These are phyloP conservation scores for Caradrina kadenii DNA, from an alignment of 2,888 invertebrate genomes.

Conservation along the genomic window DNA sequence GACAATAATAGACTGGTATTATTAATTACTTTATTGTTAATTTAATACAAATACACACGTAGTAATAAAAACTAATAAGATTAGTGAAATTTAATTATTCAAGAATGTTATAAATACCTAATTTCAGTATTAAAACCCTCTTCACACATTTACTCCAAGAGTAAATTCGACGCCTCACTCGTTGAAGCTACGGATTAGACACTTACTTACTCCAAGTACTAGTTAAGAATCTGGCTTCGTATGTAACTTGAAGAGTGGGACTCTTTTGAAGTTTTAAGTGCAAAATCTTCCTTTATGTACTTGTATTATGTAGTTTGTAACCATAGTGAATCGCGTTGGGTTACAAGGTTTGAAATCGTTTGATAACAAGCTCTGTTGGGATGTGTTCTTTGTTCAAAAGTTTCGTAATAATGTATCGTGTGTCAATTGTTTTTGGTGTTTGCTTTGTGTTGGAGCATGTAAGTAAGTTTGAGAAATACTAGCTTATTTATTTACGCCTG, in stretches of 20 bases:
- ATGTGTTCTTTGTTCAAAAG: background rate
- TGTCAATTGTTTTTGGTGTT: constrained; percentile 18
- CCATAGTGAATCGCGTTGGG: constrained; percentile 12
- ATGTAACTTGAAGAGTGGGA: constrained; percentile 24
- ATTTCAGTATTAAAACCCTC: background rate
- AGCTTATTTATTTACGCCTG: too few species aligned
- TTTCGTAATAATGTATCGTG: background rate
- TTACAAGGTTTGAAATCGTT: constrained; percentile 30
- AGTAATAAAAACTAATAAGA: background rate
- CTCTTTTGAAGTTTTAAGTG: constrained; percentile 46
- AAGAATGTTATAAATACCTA: constrained; percentile 20
- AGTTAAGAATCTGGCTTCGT: constrained; percentile 26
- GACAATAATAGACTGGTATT: too few species aligned
- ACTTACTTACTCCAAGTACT: constrained; percentile 31
- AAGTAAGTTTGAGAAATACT: too few species aligned
- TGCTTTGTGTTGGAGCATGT: background rate
- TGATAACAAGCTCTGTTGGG: constrained; percentile 36
- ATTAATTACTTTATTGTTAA: too few species aligned
- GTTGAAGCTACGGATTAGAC: constrained; percentile 21
- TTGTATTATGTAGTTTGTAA: constrained; percentile 40
- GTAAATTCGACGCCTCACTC: constrained; percentile 23
- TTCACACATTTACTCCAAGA: constrained; percentile 2
- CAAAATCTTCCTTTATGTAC: constrained; percentile 42
- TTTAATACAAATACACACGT: too few species aligned
- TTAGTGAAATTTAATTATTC: constrained; percentile 9